phyloP scores from a whole-genome alignment of 2,888 invertebrate genomes.

The Argyresthia albistria region DNA sequence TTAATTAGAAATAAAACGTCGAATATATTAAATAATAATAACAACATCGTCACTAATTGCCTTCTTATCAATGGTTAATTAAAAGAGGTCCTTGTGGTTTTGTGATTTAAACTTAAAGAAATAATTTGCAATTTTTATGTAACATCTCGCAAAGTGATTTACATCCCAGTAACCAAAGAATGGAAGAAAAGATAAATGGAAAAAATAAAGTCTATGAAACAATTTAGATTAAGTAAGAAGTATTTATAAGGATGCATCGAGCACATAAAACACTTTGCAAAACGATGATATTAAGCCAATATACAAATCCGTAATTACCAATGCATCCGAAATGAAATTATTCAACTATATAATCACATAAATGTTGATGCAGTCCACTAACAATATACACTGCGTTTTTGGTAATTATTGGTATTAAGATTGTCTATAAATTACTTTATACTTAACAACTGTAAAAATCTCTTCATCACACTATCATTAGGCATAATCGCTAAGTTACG shows the following conservation, averaged over 20 bases:
- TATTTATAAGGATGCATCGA: neutral
- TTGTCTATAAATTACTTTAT: conserved; percentile 72
- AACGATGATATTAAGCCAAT: conserved; percentile 30
- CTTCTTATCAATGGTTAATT: conserved; percentile 73
- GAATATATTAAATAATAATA: conserved; percentile 70
- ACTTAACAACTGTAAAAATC: conserved; percentile 73
- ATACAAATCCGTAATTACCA: conserved; percentile 24
- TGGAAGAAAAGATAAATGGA: neutral
- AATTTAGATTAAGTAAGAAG: neutral
- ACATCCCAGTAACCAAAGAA: conserved; percentile 9
- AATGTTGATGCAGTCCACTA: conserved; percentile 58
- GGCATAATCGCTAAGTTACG: conserved; percentile 70
- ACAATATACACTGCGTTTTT: conserved; percentile 67
- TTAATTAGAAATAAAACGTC: conserved; percentile 70
- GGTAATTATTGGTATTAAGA: conserved; percentile 73
- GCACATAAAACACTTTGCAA: conserved; percentile 27
- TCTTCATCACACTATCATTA: conserved; percentile 70
- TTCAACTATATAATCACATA: conserved; percentile 58
- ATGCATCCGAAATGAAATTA: conserved; percentile 28
- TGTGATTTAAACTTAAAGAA: conserved; percentile 53
- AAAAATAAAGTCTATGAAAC: neutral
- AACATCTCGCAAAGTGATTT: conserved; percentile 32
- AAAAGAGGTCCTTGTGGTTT: conserved; percentile 74
- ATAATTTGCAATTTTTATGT: conserved; percentile 18
- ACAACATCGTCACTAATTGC: conserved; percentile 71